A percentile compares a stretch with the other conserved stretches of the same genome.
phyloP scores from a whole-genome alignment of 2,888 invertebrate species.

The Pseudococcus longispinus region DNA sequence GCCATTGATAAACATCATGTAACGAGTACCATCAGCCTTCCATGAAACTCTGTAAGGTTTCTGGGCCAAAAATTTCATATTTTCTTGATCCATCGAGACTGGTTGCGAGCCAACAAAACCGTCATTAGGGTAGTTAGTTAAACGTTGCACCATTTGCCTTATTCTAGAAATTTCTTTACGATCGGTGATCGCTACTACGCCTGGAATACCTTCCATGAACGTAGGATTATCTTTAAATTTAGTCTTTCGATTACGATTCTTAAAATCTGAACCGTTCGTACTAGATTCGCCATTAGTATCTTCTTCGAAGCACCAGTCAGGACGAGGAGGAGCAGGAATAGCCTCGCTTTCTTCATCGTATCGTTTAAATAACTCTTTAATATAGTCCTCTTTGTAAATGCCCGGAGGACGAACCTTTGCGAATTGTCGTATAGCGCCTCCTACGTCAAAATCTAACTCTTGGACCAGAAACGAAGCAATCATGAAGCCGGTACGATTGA shows the following conservation, averaged over 20 bases:
- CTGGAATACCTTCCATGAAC: slow-evolving; percentile 88
- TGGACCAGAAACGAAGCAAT: slow-evolving; percentile 91
- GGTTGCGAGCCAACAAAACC: slow-evolving; percentile 95
- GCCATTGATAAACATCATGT: slow-evolving; percentile 94
- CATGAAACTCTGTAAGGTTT: slow-evolving; percentile 96
- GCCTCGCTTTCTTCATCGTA: slow-evolving; percentile 77
- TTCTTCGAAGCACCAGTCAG: slow-evolving; percentile 83
- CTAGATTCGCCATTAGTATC: not conserved
- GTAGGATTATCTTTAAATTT: slow-evolving; percentile 68
- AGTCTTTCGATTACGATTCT: slow-evolving; percentile 8
- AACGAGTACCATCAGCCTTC: slow-evolving; percentile 98
- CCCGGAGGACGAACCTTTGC: slow-evolving; percentile 83
- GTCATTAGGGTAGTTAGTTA: slow-evolving; percentile 64
- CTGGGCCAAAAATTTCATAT: slow-evolving; percentile 75
- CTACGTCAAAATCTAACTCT: slow-evolving; percentile 81
- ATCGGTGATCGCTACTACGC: slow-evolving; percentile 75
- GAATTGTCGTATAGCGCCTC: slow-evolving; percentile 82
- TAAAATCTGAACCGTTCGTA: not conserved
- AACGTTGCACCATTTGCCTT: slow-evolving; percentile 77
- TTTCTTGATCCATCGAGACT: slow-evolving; percentile 89
- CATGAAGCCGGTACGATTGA: slow-evolving; percentile 96
- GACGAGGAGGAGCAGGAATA: slow-evolving; percentile 71
- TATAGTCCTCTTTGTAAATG: slow-evolving; percentile 96
- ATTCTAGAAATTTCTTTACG: slow-evolving; percentile 70
- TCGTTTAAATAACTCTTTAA: slow-evolving; percentile 82